Evolutionary conservation across 2,888 invertebrate species (phyloP).

Genomic region (Orthonychiurus folsomi): DNA sequence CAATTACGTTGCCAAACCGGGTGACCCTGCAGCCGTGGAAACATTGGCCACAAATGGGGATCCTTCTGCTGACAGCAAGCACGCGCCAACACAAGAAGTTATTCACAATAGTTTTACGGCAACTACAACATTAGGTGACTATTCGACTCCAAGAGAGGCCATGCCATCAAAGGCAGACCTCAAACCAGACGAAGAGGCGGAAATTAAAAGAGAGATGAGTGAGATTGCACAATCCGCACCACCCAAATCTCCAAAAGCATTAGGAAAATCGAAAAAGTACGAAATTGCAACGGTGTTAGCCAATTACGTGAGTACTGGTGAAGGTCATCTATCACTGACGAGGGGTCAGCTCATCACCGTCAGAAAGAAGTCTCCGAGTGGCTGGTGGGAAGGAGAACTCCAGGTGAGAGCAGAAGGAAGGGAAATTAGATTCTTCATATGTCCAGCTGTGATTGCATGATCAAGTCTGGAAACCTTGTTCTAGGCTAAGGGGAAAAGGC

Average conservation of each 20-base stretch:
- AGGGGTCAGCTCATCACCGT: slow-evolving; percentile 90
- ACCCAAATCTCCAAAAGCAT: slow-evolving; percentile 36
- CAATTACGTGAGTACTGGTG: slow-evolving; percentile 72
- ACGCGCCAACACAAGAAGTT: not conserved
- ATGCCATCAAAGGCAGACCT: slow-evolving; percentile 25
- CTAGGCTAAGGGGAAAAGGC: slow-evolving; percentile 64
- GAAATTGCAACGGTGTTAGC: slow-evolving; percentile 94
- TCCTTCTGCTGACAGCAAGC: slow-evolving; percentile 12
- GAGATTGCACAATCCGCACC: slow-evolving; percentile 33
- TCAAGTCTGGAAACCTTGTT: no score
- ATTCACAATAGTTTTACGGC: not conserved
- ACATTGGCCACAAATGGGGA: not conserved
- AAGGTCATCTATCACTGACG: slow-evolving; percentile 80
- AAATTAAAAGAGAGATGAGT: slow-evolving; percentile 38
- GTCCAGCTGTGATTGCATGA: no score
- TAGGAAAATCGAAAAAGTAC: slow-evolving; percentile 31
- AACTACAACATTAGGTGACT: no score
- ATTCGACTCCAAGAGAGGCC: slow-evolving; percentile 11
- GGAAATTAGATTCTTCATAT: not conserved
- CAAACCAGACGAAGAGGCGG: slow-evolving; percentile 39
- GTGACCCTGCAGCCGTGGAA: slow-evolving; percentile 42
- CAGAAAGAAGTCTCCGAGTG: slow-evolving; percentile 90
- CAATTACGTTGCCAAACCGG: slow-evolving; percentile 79
- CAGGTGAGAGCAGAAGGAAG: slow-evolving; percentile 54
- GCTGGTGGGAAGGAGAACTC: slow-evolving; percentile 99